These are phyloP conservation scores for Mustela lutreola DNA, from an alignment of 2,113 vertebrate genomes.

Conservation along the genomic window DNA sequence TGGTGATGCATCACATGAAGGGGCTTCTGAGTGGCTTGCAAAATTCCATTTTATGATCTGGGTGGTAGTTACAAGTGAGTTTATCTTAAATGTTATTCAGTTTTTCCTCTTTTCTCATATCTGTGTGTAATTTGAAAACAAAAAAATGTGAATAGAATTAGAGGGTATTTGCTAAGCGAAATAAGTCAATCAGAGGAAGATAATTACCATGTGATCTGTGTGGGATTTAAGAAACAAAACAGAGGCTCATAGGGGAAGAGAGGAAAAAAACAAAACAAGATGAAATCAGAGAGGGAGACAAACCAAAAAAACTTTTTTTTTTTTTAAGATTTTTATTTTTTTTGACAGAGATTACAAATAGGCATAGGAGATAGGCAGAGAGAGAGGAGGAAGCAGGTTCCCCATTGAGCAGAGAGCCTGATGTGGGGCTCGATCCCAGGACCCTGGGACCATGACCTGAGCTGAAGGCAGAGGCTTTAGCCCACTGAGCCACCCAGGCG, in stretches of 20 bases:
- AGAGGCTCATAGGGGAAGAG: background rate
- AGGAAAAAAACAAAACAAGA: background rate
- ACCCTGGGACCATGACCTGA: no score
- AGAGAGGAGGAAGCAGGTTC: no score
- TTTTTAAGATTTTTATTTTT: no score
- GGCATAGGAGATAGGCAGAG: no score
- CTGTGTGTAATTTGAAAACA: slow-evolving; percentile 3
- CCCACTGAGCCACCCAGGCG: no score
- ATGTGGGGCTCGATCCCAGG: no score
- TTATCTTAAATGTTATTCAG: background rate
- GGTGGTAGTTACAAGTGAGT: background rate
- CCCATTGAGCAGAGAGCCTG: no score
- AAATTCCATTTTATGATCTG: slow-evolving; percentile 20
- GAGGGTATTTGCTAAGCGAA: background rate
- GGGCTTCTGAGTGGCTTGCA: background rate
- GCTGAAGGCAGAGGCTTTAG: no score
- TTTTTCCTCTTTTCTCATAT: background rate
- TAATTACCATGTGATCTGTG: background rate
- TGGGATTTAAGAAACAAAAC: background rate
- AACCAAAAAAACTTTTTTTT: background rate
- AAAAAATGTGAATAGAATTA: background rate
- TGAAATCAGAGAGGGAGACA: background rate
- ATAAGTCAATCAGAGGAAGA: background rate
- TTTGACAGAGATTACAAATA: no score
- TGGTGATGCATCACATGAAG: background rate